A percentile compares a stretch with the other conserved stretches of the same genome.
These are phyloP conservation scores for Pristiophorus japonicus DNA, from an alignment of 2,113 vertebrate species.

Conservation along the genomic window DNA sequence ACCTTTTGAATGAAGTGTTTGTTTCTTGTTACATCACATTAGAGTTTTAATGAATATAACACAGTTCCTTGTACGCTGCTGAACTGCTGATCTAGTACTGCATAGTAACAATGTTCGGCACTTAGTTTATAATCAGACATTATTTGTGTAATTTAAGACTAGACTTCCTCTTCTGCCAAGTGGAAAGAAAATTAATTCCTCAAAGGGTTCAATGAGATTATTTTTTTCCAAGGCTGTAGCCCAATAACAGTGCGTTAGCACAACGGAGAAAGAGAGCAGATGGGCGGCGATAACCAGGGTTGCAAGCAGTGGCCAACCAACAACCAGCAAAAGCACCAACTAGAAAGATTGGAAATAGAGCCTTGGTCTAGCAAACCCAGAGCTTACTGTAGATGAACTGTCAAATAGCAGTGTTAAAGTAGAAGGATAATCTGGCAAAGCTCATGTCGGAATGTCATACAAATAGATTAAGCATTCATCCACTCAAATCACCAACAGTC, in stretches of 20 bases:
- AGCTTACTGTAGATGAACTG: neutral
- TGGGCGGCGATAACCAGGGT: neutral
- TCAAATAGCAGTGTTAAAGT: neutral
- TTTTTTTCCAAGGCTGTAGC: neutral
- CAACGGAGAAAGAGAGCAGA: neutral
- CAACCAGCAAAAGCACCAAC: neutral
- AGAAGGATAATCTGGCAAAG: neutral
- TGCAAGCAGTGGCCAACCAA: neutral
- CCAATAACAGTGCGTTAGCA: neutral
- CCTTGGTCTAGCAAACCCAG: neutral
- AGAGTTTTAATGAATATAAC: neutral
- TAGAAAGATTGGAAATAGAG: neutral
- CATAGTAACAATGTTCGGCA: neutral
- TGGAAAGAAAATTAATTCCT: neutral
- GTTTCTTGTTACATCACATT: neutral
- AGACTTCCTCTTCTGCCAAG: neutral
- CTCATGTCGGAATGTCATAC: neutral
- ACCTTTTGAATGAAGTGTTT: neutral
- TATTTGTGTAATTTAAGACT: neutral
- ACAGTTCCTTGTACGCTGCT: neutral
- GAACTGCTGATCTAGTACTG: neutral
- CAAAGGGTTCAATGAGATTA: neutral
- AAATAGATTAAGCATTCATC: slow-evolving; percentile 13
- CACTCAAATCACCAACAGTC: neutral
- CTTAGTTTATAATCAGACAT: neutral